phyloP scores from a whole-genome alignment of 30 jellyfish, hydroid and myxozoan species.

The Aurelia aurita complex sp. Pacific region DNA sequence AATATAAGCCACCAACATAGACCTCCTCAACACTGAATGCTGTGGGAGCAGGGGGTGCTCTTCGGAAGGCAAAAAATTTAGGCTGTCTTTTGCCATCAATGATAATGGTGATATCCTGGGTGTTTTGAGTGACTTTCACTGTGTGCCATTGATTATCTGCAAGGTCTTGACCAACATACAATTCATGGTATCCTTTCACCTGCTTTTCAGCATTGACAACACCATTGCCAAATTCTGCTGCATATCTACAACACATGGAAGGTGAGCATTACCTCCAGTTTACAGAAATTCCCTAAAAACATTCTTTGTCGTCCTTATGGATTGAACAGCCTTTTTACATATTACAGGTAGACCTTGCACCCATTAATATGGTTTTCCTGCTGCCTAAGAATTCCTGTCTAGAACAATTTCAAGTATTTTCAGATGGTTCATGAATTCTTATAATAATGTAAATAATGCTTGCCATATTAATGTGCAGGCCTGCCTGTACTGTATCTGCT shows the following conservation, averaged over 20 bases:
- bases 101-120: constrained; percentile 67
- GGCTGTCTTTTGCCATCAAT: constrained; percentile 69
- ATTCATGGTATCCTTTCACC: constrained; percentile 72
- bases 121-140: constrained; percentile 68
- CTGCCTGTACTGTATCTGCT: too few relatives aligned
- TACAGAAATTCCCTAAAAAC: too few relatives aligned
- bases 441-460: too few relatives aligned
- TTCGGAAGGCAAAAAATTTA: constrained; percentile 49
- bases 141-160: constrained; percentile 96
- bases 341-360: too few relatives aligned
- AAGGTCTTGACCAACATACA: constrained; percentile 85
- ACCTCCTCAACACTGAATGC: constrained; percentile 74
- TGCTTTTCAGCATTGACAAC: constrained; percentile 70
- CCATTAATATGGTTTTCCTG: too few relatives aligned
- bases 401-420: too few relatives aligned
- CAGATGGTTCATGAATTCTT: too few relatives aligned
- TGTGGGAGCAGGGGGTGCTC: constrained; percentile 88
- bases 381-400: too few relatives aligned
- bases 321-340: too few relatives aligned
- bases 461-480: too few relatives aligned
- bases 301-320: too few relatives aligned
- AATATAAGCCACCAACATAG: constrained; percentile 70
- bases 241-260: constrained; percentile 59
- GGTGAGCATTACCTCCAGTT: too few relatives aligned
- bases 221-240: constrained; percentile 92